Evolutionary conservation across 2,888 invertebrate genomes (phyloP).

Genomic region (Caenorhabditis macrosperma): DNA sequence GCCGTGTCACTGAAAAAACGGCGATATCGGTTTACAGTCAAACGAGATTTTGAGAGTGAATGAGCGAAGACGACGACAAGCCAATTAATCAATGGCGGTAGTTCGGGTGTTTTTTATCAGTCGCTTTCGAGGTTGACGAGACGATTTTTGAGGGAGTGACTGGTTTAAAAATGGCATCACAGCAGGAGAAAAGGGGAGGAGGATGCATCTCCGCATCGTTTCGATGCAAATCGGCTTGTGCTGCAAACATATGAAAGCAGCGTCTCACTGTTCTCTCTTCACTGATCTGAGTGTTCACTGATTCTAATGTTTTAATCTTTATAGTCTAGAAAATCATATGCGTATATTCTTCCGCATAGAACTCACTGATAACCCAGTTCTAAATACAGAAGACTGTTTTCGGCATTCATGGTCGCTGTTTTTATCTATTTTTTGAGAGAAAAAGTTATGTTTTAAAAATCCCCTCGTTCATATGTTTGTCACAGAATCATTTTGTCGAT

Average conservation of each 20-base stretch:
- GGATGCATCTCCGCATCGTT: slow-evolving; percentile 18
- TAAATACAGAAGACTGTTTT: too few relatives aligned
- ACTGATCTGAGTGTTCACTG: slow-evolving; percentile 11
- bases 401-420: too few relatives aligned
- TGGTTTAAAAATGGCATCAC: slow-evolving; percentile 50
- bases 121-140: slow-evolving; percentile 45
- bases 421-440: too few relatives aligned
- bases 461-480: too few relatives aligned
- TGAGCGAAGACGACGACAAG: slow-evolving; percentile 41
- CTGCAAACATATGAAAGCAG: slow-evolving; percentile 2
- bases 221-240: slow-evolving; percentile 32
- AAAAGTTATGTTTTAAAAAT: too few relatives aligned
- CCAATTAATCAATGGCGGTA: slow-evolving; percentile 53
- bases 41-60: slow-evolving; percentile 50
- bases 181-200: slow-evolving; percentile 37
- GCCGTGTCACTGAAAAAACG: slow-evolving; percentile 36
- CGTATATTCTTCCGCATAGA: too few relatives aligned
- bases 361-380: too few relatives aligned
- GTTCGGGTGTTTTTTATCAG: slow-evolving; percentile 52
- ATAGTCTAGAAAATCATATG: background rate
- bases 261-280: slow-evolving; percentile 5
- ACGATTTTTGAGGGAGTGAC: slow-evolving; percentile 45
- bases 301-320: background rate
- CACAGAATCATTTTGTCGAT: slow-evolving; percentile 19
- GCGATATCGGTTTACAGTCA: slow-evolving; percentile 55